Evolutionary conservation across 2,888 invertebrate species (phyloP).

Genomic region (Cotesia congregata): DNA sequence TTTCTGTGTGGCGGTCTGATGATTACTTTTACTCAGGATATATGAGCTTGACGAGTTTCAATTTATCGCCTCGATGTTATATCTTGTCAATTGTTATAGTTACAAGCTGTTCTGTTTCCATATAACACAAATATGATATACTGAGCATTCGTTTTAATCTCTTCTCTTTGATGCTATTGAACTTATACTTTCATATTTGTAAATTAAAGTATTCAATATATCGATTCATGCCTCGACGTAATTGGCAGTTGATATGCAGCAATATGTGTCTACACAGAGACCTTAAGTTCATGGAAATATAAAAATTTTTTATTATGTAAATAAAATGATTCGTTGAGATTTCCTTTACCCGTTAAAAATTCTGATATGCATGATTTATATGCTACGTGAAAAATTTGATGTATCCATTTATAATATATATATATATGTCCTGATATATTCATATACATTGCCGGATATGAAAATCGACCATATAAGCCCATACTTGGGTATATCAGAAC

Average conservation of each 20-base stretch:
- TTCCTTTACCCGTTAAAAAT: no score
- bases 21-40: slow-evolving; percentile 8
- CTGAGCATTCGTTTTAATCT: not conserved
- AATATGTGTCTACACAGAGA: not conserved
- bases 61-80: slow-evolving; percentile 27
- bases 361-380: no score
- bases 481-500: no score
- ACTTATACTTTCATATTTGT: not conserved
- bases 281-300: not conserved
- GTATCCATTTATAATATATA: no score
- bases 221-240: not conserved
- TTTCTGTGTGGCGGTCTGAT: not conserved
- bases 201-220: not conserved
- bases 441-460: no score
- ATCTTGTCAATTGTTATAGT: slow-evolving; percentile 9
- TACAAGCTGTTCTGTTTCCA: not conserved
- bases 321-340: no score
- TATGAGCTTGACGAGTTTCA: slow-evolving; percentile 38
- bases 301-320: no score
- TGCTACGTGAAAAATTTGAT: no score
- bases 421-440: no score
- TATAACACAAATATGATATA: no score
- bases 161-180: not conserved
- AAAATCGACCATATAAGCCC: no score
- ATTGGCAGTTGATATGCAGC: not conserved